Percentiles rank a stretch among this genome's conserved stretches.
Conservation (phyloP, 2,797 vertebrate species). For the Melanotaenia nigrans region DNA sequence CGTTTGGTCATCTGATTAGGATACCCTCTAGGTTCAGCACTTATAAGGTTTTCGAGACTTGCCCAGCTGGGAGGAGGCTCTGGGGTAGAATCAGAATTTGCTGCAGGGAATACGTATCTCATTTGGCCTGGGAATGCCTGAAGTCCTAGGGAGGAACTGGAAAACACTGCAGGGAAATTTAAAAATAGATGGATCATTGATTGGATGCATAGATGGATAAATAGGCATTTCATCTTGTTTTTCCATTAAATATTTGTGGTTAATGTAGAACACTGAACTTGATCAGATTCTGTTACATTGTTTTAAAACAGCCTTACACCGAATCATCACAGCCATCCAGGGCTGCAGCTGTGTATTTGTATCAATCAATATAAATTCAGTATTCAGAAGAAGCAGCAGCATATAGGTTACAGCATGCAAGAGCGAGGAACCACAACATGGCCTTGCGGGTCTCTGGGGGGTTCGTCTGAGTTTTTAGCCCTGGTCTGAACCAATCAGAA, state of each 20-base stretch:
- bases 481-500: conserved; percentile 58
- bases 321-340: conserved; percentile 7
- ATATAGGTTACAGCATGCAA: conserved; percentile 38
- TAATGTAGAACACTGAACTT: not conserved
- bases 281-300: not conserved
- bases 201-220: too few relatives aligned
- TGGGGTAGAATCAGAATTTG: not conserved
- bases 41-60: not conserved
- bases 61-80: not conserved
- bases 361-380: conserved; percentile 58
- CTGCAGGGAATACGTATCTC: not conserved
- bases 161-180: not conserved
- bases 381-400: conserved; percentile 58
- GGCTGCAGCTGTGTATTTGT: conserved; percentile 40
- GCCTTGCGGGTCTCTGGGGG: conserved; percentile 44
- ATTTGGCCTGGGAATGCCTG: not conserved
- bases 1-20: not conserved
- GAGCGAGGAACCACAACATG: conserved; percentile 43
- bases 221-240: not conserved
- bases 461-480: conserved; percentile 55
- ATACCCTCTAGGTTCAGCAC: not conserved
- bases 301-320: conserved; percentile 10
- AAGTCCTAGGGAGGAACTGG: not conserved
- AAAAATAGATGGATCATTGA: not conserved
- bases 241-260: not conserved